Percentiles rank a stretch among this genome's conserved stretches.
These are phyloP conservation scores for Pyrrhia umbra DNA, from an alignment of 2,888 invertebrate species.

Conservation along the genomic window DNA sequence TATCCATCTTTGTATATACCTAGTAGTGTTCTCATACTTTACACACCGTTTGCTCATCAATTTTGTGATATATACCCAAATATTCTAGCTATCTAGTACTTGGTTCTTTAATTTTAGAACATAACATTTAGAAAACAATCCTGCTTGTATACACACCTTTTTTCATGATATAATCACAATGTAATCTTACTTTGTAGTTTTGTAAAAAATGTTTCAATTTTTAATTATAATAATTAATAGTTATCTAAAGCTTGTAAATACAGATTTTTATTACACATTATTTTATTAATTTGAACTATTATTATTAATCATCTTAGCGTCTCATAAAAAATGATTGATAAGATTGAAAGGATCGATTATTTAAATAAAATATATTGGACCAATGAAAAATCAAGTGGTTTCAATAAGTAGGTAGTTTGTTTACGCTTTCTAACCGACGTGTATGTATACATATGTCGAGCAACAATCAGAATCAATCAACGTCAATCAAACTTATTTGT, in stretches of 20 bases:
- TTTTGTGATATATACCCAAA: not conserved
- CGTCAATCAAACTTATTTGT: not conserved
- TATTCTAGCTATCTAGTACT: conserved; percentile 7
- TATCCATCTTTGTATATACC: not conserved
- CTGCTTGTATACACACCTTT: not conserved
- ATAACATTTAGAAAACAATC: not conserved
- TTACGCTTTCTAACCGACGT: not conserved
- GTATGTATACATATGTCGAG: not conserved
- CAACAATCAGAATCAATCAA: conserved; percentile 5
- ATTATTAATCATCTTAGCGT: no score
- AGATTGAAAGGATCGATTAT: conserved; percentile 6
- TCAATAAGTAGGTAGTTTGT: conserved; percentile 6
- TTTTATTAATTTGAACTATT: not conserved
- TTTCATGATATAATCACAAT: not conserved
- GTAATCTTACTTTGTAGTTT: not conserved
- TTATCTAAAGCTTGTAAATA: not conserved
- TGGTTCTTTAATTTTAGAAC: not conserved
- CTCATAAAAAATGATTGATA: conserved; percentile 6
- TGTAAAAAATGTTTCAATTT: no score
- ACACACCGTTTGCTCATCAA: conserved; percentile 23
- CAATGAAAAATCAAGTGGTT: conserved; percentile 1
- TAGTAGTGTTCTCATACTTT: not conserved
- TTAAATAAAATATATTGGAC: conserved; percentile 11
- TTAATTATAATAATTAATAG: no score
- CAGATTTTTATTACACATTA: not conserved